phyloP scores from a whole-genome alignment of 2,888 invertebrate species.

The Theristus sp. region DNA sequence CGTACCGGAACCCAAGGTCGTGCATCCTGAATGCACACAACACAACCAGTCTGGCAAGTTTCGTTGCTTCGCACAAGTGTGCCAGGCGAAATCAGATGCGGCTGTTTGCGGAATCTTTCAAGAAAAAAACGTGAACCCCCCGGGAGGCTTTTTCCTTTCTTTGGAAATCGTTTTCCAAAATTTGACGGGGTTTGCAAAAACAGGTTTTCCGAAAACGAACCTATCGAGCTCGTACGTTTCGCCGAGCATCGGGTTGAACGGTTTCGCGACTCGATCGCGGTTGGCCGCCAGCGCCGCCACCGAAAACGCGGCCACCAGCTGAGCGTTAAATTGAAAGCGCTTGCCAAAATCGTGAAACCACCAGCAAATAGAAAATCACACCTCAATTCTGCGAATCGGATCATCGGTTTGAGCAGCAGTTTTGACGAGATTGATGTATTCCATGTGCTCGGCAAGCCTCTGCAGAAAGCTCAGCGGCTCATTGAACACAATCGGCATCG shows the following conservation, averaged over 20 bases:
- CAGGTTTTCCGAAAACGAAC: no score
- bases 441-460: slow-evolving; percentile 79
- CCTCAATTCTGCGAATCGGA: slow-evolving; percentile 63
- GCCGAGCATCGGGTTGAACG: slow-evolving; percentile 83
- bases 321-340: slow-evolving; percentile 15
- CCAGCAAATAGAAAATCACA: slow-evolving; percentile 20
- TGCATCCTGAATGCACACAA: slow-evolving; percentile 17
- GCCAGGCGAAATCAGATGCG: neutral
- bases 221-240: slow-evolving; percentile 67
- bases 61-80: neutral
- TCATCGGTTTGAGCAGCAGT: slow-evolving; percentile 57
- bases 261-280: slow-evolving; percentile 84
- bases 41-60: neutral
- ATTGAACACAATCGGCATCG: slow-evolving; percentile 89
- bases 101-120: no score
- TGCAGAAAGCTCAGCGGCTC: slow-evolving; percentile 81
- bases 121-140: neutral
- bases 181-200: no score
- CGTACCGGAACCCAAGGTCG: slow-evolving; percentile 31
- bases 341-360: no score
- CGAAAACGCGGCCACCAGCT: slow-evolving; percentile 64
- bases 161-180: no score
- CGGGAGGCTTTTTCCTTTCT: no score
- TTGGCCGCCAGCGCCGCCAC: slow-evolving; percentile 81
- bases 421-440: slow-evolving; percentile 58